Conservation (phyloP, 2,797 vertebrate species). For the Microchirus variegatus region DNA sequence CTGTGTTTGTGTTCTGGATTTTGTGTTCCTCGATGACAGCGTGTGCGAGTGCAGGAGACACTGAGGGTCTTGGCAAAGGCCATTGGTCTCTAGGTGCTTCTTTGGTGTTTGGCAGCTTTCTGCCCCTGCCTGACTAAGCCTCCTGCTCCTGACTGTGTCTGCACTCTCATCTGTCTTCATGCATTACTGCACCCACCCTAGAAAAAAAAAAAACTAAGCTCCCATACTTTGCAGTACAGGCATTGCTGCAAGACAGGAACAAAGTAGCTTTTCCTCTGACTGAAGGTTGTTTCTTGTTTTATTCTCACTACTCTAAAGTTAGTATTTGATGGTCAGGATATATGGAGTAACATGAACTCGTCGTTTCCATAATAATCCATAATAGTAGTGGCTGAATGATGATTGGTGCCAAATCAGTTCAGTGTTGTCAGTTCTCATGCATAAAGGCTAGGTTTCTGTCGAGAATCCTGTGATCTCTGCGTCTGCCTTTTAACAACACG, state of each 20-base stretch:
- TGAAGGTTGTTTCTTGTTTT: slow-evolving; percentile 2
- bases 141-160: slow-evolving; percentile 23
- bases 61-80: slow-evolving; percentile 40
- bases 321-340: no score
- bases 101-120: slow-evolving; percentile 52
- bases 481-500: no score
- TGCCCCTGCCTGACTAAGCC: slow-evolving; percentile 35
- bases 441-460: no score
- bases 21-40: slow-evolving; percentile 74
- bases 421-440: slow-evolving; percentile 9
- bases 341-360: slow-evolving; percentile 36
- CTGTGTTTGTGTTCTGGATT: slow-evolving; percentile 73
- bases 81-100: slow-evolving; percentile 59
- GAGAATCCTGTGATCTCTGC: no score
- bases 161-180: slow-evolving; percentile 24
- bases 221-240: slow-evolving; percentile 36
- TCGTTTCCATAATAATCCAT: no score
- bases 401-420: slow-evolving; percentile 6
- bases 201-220: slow-evolving; percentile 46
- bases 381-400: slow-evolving; percentile 38
- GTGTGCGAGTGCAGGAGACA: slow-evolving; percentile 45
- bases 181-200: slow-evolving; percentile 8
- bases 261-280: slow-evolving; percentile 3
- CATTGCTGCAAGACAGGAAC: slow-evolving; percentile 33
- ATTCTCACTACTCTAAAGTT: slow-evolving; percentile 47